Base-by-base conservation (phyloP, 1,140 invertebrate species). In the Andrena cerasifolii region DNA sequence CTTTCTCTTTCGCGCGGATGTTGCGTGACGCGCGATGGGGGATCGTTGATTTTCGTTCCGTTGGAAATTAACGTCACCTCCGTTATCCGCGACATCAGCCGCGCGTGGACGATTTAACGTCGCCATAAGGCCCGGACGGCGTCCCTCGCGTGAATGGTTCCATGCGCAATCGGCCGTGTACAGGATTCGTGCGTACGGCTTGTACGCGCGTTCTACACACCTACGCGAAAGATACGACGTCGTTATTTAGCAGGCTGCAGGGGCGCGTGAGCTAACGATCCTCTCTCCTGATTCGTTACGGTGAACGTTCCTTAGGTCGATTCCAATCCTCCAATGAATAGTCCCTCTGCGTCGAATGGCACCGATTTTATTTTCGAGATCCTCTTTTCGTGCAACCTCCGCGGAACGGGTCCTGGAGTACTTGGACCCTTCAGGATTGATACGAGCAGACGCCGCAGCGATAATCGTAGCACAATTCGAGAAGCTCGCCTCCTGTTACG, bases 1-100 rank as follows among this genome's bases (percentile, higher is more conserved):
- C 58, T 65, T 74, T 74, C 59, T 72, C 70, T 62, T 72, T 63
- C 65, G 65, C 31, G n/a, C n/a, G n/a, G n/a, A n/a, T n/a, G n/a
- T n/a, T n/a, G n/a, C n/a, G n/a, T n/a, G n/a, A n/a, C n/a, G n/a
- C 59, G 31, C 68, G 54, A 12, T 24, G 10, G 51, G 31, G 16
- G 14, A 33, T 59, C 33, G 28, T 16, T 36, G 28, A 33, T 40
- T 61, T 40, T 24, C 21, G 36, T 61, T 40, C 18, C 3, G 16
- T 6, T 24, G 28, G 28, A 36, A 67, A 75, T 56, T 43, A 67
- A 56, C 62, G 51, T 28, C 4, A 36, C n/a, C n/a, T 33, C 62
- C 49, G 62, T 66, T 67, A 75, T 67, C 51, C 72, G 72, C 47
- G 72, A 65, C 62, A 75, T 36, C 36, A 51, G n/a, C 56, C 14